These are phyloP conservation scores for Frieseomelitta varia DNA, from an alignment of 1,140 invertebrate genomes.

Conservation along the genomic window DNA sequence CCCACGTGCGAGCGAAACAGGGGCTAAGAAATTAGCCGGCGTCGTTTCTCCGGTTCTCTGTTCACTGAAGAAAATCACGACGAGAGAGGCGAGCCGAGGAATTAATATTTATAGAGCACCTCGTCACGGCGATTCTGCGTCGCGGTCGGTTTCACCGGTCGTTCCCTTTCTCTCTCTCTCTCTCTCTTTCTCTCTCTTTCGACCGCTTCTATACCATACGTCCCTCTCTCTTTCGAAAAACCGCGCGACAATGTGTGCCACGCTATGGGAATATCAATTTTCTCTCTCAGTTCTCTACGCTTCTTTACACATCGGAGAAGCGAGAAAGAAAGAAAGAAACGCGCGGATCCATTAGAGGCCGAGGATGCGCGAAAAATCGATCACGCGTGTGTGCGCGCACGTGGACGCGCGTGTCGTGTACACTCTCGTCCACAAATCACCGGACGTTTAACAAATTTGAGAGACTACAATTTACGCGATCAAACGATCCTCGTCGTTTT, in stretches of 20 bases:
- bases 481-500: too few relatives aligned
- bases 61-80: slow-evolving; percentile 33
- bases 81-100: slow-evolving; percentile 3
- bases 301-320: slow-evolving; percentile 33
- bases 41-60: slow-evolving; percentile 38
- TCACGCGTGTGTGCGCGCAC: slow-evolving; percentile 1
- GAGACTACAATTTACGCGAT: background rate
- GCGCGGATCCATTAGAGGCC: slow-evolving; percentile 41
- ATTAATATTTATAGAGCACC: slow-evolving; percentile 57
- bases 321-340: background rate
- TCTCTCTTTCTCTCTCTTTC: background rate
- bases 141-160: background rate
- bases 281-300: background rate
- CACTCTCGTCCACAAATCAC: too few relatives aligned
- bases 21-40: slow-evolving; percentile 39
- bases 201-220: too few relatives aligned
- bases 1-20: background rate
- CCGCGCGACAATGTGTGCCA: slow-evolving; percentile 44
- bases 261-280: slow-evolving; percentile 37
- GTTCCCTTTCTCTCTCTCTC: background rate
- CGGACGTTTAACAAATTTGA: too few relatives aligned
- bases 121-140: slow-evolving; percentile 20
- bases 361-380: slow-evolving; percentile 53
- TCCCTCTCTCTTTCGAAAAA: slow-evolving; percentile 38
- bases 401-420: too few relatives aligned